Evolutionary conservation across 2,113 vertebrate species (phyloP).

Genomic region (Colossoma macropomum): DNA sequence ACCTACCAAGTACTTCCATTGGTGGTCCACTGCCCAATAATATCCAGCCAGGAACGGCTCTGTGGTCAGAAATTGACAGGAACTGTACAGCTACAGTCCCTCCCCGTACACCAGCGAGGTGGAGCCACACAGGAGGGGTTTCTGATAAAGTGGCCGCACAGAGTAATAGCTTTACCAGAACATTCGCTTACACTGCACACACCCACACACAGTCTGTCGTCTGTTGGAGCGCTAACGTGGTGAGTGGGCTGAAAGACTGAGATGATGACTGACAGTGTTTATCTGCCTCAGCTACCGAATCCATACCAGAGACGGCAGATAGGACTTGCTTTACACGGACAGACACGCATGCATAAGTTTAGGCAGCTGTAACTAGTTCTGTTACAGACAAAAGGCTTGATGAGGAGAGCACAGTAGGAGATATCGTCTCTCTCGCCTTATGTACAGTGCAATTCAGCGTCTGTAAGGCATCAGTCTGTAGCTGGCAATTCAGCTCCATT

Average conservation of each 20-base stretch:
- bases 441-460: no score
- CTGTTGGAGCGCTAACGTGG: neutral
- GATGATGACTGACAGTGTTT: neutral
- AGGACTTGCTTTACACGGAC: neutral
- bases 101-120: neutral
- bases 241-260: neutral
- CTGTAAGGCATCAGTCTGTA: no score
- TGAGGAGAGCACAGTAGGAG: neutral
- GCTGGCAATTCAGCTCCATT: no score
- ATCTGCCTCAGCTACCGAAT: neutral
- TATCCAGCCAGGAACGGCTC: neutral
- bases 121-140: neutral
- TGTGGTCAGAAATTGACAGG: neutral
- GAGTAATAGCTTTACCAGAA: neutral
- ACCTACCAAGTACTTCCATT: neutral
- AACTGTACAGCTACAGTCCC: neutral
- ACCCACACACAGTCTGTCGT: neutral
- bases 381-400: neutral
- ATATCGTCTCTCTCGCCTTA: no score
- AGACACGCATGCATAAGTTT: neutral
- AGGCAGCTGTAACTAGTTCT: neutral
- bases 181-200: neutral
- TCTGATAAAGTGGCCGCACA: neutral
- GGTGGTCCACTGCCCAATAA: no score
- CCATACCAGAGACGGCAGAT: neutral